Evolutionary conservation across 2,797 vertebrate species (phyloP).

Genomic region (Sarcoramphus papa): DNA sequence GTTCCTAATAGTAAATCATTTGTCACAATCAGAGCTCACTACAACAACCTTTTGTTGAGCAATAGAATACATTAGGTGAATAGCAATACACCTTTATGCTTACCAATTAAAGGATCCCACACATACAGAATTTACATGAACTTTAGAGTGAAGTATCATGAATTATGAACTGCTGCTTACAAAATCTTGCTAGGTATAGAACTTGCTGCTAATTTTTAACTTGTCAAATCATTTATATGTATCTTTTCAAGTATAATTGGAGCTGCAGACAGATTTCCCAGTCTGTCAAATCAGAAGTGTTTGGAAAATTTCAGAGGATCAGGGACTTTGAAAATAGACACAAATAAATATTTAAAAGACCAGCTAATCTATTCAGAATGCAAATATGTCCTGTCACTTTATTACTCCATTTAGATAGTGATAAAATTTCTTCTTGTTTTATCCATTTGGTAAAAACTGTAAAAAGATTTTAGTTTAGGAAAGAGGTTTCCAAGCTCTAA

Average conservation of each 20-base stretch:
- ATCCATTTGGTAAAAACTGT: not conserved
- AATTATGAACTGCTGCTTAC: slow-evolving; percentile 52
- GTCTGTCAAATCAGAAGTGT: slow-evolving; percentile 57
- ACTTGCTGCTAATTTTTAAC: slow-evolving; percentile 63
- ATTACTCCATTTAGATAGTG: slow-evolving; percentile 38
- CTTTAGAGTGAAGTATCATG: slow-evolving; percentile 57
- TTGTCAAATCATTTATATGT: slow-evolving; percentile 68
- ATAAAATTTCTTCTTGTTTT: slow-evolving; percentile 23
- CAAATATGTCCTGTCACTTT: slow-evolving; percentile 51
- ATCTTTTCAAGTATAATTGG: slow-evolving; percentile 69
- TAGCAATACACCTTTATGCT: slow-evolving; percentile 76
- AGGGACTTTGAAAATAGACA: slow-evolving; percentile 56
- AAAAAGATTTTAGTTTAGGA: not conserved
- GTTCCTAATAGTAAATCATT: slow-evolving; percentile 86
- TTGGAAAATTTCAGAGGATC: slow-evolving; percentile 58
- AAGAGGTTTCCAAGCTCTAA: not conserved
- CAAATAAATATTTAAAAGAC: slow-evolving; percentile 66
- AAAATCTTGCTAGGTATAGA: slow-evolving; percentile 44
- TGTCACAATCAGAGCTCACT: slow-evolving; percentile 80
- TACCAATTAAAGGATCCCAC: slow-evolving; percentile 65
- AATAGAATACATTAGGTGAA: slow-evolving; percentile 77
- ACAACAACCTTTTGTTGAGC: slow-evolving; percentile 79
- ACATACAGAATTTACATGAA: slow-evolving; percentile 48
- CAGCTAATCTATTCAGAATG: slow-evolving; percentile 54
- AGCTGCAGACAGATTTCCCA: slow-evolving; percentile 59